Evolutionary conservation across 1,140 invertebrate genomes (phyloP).

Genomic region (Anadara kagoshimensis): DNA sequence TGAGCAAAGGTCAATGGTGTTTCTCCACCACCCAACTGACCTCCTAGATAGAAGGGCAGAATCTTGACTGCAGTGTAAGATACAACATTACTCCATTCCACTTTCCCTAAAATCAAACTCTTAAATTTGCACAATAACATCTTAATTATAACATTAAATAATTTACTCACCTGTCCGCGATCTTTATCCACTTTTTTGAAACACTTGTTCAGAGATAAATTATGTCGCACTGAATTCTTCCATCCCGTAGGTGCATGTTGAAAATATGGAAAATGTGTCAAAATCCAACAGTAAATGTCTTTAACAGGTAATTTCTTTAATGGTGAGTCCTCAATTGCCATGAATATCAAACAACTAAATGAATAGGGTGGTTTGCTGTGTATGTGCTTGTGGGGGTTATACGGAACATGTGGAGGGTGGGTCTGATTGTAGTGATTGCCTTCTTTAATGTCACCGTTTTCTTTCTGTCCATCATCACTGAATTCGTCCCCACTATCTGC

Average conservation of each 20-base stretch:
- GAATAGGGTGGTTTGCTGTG: slow-evolving; percentile 95
- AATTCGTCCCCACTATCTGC: slow-evolving; percentile 48
- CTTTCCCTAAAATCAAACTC: too few relatives aligned
- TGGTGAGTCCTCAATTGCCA: slow-evolving; percentile 95
- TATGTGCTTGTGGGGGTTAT: slow-evolving; percentile 81
- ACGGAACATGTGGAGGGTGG: slow-evolving; percentile 70
- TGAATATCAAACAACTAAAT: slow-evolving; percentile 96
- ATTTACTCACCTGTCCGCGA: slow-evolving; percentile 79
- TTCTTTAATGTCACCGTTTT: slow-evolving; percentile 50
- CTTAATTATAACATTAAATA: background rate
- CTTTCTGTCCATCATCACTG: slow-evolving; percentile 61
- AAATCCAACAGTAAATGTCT: slow-evolving; percentile 74
- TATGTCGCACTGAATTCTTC: slow-evolving; percentile 79
- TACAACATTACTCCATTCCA: too few relatives aligned
- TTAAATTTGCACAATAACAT: too few relatives aligned
- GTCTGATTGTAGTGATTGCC: slow-evolving; percentile 52
- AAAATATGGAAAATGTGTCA: slow-evolving; percentile 73
- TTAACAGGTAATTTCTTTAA: slow-evolving; percentile 93
- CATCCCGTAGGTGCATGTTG: slow-evolving; percentile 75
- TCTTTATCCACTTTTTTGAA: slow-evolving; percentile 77
- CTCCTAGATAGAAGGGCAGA: too few relatives aligned
- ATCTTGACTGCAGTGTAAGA: too few relatives aligned
- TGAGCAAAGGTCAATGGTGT: too few relatives aligned
- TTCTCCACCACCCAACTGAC: too few relatives aligned
- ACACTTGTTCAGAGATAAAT: slow-evolving; percentile 78